Base-by-base conservation (phyloP, 2,888 invertebrate species). In the Synanthedon andrenaeformis region DNA sequence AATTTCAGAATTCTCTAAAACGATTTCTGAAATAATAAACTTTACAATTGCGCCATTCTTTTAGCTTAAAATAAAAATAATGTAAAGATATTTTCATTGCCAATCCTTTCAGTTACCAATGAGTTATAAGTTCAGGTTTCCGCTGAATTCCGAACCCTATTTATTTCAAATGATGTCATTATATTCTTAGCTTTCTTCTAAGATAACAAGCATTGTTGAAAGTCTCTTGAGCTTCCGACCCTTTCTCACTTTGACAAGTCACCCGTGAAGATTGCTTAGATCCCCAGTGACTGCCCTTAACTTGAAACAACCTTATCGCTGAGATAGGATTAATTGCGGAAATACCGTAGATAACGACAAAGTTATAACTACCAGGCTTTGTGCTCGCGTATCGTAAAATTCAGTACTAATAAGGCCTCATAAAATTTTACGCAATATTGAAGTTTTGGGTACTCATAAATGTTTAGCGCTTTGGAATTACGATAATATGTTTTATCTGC, bases 121-220 rank as follows among this genome's bases (percentile, higher is more conserved):
- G 45, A 45, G 45, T 45, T 45, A 13, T 45, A 45, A 45, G 45
- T 45, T 45, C 45, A 13, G n/a, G 45, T 45, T 14, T 14, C 13
- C 45, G 13, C 45, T 13, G 13, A 14, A 45, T 45, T 41, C 51
- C 19, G 42, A 19, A 8, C 42, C 52, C 41, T 52, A 52, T 78
- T 79, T 80, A 81, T 78, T 79, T 79, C 76, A 80, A 84, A 82
- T 75, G 81, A 79, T 82, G 82, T 84, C 85, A 84, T 85, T 83
- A 82, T 74, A 72, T 80, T 81, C 79, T 81, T 78, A 75, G 76
- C 78, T 79, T 78, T 76, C 78, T 83, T 84, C 76, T 82, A 77
- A 82, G 85, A 84, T 85, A 87, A 86, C 86, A 84, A 84, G 86
- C 84, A 85, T 86, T 87, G 86, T 87, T 85, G 85, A 85, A 82